Conservation (phyloP, 2,113 vertebrate genomes). For the Ascaphus truei region DNA sequence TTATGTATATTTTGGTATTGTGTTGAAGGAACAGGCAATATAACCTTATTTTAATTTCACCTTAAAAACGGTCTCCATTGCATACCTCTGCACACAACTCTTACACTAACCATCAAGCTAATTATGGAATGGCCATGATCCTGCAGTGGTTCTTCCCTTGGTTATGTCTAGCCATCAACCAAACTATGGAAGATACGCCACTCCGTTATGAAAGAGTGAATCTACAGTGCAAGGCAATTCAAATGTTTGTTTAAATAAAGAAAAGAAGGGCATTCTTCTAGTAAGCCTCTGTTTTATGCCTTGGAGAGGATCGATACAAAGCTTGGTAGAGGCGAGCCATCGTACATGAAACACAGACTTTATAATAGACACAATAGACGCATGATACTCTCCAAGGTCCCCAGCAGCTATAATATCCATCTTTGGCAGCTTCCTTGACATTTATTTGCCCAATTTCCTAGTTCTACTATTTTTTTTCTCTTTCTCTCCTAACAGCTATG, state of each 20-base stretch:
- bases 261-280: slow-evolving; percentile 30
- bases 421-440: slow-evolving; percentile 85
- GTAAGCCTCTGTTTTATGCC: slow-evolving; percentile 51
- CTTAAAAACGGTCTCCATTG: too few species aligned
- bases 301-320: slow-evolving; percentile 67
- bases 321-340: slow-evolving; percentile 63
- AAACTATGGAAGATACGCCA: too few species aligned
- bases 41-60: too few species aligned
- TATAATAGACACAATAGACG: slow-evolving; percentile 77
- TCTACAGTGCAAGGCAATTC: too few species aligned
- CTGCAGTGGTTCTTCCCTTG: too few species aligned
- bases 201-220: too few species aligned
- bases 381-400: slow-evolving; percentile 70
- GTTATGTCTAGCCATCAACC: too few species aligned
- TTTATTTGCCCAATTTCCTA: slow-evolving; percentile 79
- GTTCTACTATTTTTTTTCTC: slow-evolving; percentile 54
- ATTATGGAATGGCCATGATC: too few species aligned
- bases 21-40: too few species aligned
- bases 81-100: too few species aligned
- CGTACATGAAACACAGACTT: slow-evolving; percentile 68
- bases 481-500: slow-evolving; percentile 63
- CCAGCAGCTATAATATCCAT: slow-evolving; percentile 82
- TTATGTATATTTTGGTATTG: too few species aligned
- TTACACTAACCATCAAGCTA: too few species aligned
- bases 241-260: neutral